Percentiles rank a stretch among this genome's conserved stretches.
These are phyloP conservation scores for Cephus runcator DNA, from an alignment of 2,888 invertebrate genomes.

Conservation along the genomic window DNA sequence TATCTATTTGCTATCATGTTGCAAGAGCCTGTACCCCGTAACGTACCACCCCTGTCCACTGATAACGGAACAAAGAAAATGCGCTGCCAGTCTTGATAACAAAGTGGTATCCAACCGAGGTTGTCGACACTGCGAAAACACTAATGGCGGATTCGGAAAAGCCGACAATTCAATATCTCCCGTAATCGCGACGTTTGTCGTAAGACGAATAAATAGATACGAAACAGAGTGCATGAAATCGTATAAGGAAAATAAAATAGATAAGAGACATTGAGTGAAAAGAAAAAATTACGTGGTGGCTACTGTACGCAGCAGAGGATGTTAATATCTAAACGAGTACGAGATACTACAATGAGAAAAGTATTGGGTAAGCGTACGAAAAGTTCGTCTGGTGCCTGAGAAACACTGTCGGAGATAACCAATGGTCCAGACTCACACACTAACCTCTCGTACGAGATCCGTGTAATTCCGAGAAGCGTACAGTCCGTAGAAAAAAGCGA, in stretches of 20 bases:
- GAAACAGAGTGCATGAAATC: not conserved
- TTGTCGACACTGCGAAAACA: not conserved
- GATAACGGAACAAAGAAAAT: constrained; percentile 41
- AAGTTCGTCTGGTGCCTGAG: constrained; percentile 32
- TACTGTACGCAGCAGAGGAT: not conserved
- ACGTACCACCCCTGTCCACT: constrained; percentile 34
- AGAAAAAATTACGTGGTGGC: not conserved
- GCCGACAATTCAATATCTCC: not conserved
- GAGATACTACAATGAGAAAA: not conserved
- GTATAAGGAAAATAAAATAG: not conserved
- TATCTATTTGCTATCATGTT: not conserved
- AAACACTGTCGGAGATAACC: constrained; percentile 48
- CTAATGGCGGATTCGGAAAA: not conserved
- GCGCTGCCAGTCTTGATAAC: constrained; percentile 2
- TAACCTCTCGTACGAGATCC: constrained; percentile 39
- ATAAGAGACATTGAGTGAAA: not conserved
- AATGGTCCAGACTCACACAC: constrained; percentile 41
- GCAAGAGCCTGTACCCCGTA: not conserved
- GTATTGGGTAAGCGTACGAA: not conserved
- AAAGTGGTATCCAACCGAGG: constrained; percentile 7
- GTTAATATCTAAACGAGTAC: not conserved
- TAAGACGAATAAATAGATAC: not conserved
- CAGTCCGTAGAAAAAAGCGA: constrained; percentile 54
- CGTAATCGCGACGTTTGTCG: not conserved
- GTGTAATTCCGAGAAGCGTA: constrained; percentile 59